Evolutionary conservation across 2,113 vertebrate species (phyloP).

Genomic region (Alligator sinensis): DNA sequence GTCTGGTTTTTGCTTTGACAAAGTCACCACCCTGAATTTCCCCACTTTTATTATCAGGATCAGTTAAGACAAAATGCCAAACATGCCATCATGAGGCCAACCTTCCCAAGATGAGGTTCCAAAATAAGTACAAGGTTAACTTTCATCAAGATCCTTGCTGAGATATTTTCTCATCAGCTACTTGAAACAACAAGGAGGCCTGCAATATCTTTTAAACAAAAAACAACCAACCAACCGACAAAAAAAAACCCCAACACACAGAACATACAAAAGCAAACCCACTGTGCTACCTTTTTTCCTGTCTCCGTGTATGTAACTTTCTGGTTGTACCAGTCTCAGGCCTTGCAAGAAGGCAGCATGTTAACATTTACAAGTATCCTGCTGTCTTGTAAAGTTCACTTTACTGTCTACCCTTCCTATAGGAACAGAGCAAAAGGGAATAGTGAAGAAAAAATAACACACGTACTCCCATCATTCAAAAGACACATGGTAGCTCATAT

Average conservation of each 20-base stretch:
- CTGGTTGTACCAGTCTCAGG: constrained; percentile 56
- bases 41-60: neutral
- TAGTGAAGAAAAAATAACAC: neutral
- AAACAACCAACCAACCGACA: constrained; percentile 9
- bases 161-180: neutral
- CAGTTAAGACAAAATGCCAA: neutral
- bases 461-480: neutral
- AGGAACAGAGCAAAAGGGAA: neutral
- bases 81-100: neutral
- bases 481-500: neutral
- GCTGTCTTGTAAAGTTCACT: constrained; percentile 20
- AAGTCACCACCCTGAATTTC: constrained; percentile 21
- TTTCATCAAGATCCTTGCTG: neutral
- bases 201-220: neutral
- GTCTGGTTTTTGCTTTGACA: neutral
- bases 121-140: constrained; percentile 21
- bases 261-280: neutral
- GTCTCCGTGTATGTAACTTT: constrained; percentile 20
- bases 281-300: neutral
- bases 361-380: constrained; percentile 25
- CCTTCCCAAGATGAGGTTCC: neutral
- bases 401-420: neutral
- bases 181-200: neutral
- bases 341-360: neutral
- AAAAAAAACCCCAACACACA: neutral